phyloP scores from a whole-genome alignment of 2,113 vertebrate species.

The Leptobrachium ailaonicum region DNA sequence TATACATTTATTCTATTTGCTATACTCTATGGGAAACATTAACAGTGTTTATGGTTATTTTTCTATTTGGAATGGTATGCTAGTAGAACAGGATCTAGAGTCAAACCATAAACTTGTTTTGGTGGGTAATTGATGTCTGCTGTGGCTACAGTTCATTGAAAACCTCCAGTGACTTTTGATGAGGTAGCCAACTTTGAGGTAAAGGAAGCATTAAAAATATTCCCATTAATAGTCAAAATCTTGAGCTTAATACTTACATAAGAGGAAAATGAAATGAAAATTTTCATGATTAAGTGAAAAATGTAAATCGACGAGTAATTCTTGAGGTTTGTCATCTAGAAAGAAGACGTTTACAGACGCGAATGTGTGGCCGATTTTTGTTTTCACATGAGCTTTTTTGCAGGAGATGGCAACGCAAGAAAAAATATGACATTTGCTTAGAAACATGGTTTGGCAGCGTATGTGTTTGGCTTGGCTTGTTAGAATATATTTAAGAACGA shows the following conservation, averaged over 20 bases:
- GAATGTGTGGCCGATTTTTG: constrained; percentile 48
- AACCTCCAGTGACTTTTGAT: constrained; percentile 55
- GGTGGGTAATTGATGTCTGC: constrained; percentile 61
- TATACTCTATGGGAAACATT: too few relatives aligned
- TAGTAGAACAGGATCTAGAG: constrained; percentile 46
- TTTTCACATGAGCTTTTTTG: constrained; percentile 48
- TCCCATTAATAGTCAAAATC: constrained; percentile 55
- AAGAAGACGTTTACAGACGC: constrained; percentile 52
- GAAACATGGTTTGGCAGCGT: constrained; percentile 42
- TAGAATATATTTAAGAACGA: background rate
- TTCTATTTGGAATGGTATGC: too few relatives aligned
- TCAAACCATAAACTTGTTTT: constrained; percentile 60
- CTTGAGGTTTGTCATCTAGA: constrained; percentile 60
- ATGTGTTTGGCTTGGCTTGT: constrained; percentile 54
- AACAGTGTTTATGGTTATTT: too few relatives aligned
- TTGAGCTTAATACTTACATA: constrained; percentile 55
- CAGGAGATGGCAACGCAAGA: constrained; percentile 54
- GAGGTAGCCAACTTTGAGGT: constrained; percentile 57
- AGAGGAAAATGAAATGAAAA: constrained; percentile 46
- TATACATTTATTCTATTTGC: too few relatives aligned
- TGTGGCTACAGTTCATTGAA: constrained; percentile 58
- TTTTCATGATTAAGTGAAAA: constrained; percentile 45
- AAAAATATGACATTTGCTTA: constrained; percentile 53
- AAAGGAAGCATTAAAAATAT: constrained; percentile 55
- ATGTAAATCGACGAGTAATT: constrained; percentile 52